These are phyloP conservation scores for Trematomus bernacchii DNA, from an alignment of 2,797 vertebrate genomes.

Conservation along the genomic window DNA sequence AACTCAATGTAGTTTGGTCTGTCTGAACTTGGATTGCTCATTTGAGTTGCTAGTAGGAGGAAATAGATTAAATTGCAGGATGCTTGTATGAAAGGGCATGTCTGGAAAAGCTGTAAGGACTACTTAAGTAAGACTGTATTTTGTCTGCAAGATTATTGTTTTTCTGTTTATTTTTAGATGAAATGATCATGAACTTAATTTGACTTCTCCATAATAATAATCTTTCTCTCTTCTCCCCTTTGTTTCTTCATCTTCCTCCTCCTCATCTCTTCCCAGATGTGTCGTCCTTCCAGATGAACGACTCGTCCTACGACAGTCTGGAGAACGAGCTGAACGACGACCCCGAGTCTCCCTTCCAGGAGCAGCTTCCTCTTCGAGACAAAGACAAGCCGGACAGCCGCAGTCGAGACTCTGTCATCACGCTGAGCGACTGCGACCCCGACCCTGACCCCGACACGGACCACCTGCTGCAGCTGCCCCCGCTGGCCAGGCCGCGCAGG, in stretches of 20 bases:
- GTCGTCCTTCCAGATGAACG: conserved; percentile 93
- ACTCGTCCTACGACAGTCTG: conserved; percentile 95
- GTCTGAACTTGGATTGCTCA: not conserved
- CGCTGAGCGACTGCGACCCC: conserved; percentile 91
- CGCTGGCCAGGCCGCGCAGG: conserved; percentile 77
- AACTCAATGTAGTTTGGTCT: not conserved
- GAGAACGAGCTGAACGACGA: conserved; percentile 96
- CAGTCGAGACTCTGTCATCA: conserved; percentile 94
- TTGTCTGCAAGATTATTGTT: conserved; percentile 8
- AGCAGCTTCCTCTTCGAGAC: conserved; percentile 81
- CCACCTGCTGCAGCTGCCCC: conserved; percentile 77
- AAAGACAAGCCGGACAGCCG: conserved; percentile 89
- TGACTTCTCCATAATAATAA: not conserved
- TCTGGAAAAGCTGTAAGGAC: not conserved
- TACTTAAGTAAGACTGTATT: not conserved
- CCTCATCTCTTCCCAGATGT: conserved; percentile 82
- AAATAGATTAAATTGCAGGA: conserved; percentile 2
- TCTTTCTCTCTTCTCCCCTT: not conserved
- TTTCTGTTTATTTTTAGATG: not conserved
- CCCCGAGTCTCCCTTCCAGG: conserved; percentile 87
- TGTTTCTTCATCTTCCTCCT: not conserved
- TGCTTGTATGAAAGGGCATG: not conserved
- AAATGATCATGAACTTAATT: not conserved
- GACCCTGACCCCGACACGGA: conserved; percentile 81
- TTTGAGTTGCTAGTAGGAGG: not conserved